Evolutionary conservation across 2,888 invertebrate genomes (phyloP).

Genomic region (Stenoptilia bipunctidactyla): DNA sequence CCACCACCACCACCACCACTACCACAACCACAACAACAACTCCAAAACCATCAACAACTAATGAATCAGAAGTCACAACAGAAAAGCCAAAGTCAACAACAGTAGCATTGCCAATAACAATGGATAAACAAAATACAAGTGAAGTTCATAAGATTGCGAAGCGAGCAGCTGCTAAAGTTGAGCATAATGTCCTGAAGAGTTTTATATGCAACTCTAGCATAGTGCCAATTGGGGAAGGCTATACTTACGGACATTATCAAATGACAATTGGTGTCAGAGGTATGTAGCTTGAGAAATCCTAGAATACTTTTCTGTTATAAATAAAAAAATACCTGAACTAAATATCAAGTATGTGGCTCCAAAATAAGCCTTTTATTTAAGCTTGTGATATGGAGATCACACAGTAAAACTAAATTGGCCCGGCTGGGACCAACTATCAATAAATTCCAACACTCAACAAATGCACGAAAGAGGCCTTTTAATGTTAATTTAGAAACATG

Average conservation of each 20-base stretch:
- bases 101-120: constrained; percentile 10
- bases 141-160: not conserved
- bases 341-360: no score
- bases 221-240: constrained; percentile 75
- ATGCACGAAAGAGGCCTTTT: no score
- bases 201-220: constrained; percentile 63
- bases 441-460: no score
- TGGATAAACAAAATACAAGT: constrained; percentile 32
- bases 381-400: no score
- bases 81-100: constrained; percentile 10
- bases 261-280: constrained; percentile 77
- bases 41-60: not conserved
- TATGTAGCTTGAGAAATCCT: constrained; percentile 45
- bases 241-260: constrained; percentile 81
- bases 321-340: constrained; percentile 1
- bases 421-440: no score
- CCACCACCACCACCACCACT: constrained; percentile 46
- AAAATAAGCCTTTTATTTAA: no score
- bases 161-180: not conserved
- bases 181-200: constrained; percentile 17
- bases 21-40: constrained; percentile 21
- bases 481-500: no score
- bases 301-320: not conserved
- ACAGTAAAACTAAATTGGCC: no score
- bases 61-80: not conserved